Evolutionary conservation across 2,797 vertebrate species (phyloP), one percentile per base, ranked within the genome.

Genomic region (Balearica regulorum): DNA sequence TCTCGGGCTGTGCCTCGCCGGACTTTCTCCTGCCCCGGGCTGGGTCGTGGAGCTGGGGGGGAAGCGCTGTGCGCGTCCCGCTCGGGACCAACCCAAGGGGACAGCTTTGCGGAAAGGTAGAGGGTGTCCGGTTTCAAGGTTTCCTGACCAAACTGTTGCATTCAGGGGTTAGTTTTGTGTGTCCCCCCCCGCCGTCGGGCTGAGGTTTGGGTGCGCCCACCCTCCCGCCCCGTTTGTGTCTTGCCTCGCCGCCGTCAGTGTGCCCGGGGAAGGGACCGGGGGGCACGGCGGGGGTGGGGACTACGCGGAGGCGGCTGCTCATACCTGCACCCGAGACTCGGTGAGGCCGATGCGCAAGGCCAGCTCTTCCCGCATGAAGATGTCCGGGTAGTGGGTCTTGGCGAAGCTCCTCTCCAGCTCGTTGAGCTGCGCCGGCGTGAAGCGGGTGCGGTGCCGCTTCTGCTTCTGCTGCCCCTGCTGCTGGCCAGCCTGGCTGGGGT

Each of bases 331-430:
- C 68, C 99, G 98, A 93, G 99, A 99, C 97, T 99, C 99, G 11
- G 99, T 99, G 96, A 99, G 99, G 90, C 99, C 99, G 98, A 99
- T 99, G 94, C 99, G 98, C 94, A 99, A 98, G 53, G 99, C 99
- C 98, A 99, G 98, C 92, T 99, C 99, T 96, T 99, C 99, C 28
- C 99, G 98, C 99, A 99, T 99, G 97, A 99, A 99, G 98, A 99
- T 99, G 97, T 99, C 99, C 3, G 99, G 99, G 94, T 99, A 99
- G 98, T 99, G 99, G 51, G 99, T 99, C 97, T 99, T 99, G 95
- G 99, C 99, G 98, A 99, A 99, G 98, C 99, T 99, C 90, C 99
- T 98, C 98, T 99, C 99, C 97, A 99, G 96, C 97, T 99, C 99
- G 97, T 99, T 99, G 92, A 99, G 99, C 96, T 99, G 99, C 31